A percentile compares a stretch with the other conserved stretches of the same genome.
Conservation (phyloP, 2,888 invertebrate genomes). For the Physocephala rufipes region DNA sequence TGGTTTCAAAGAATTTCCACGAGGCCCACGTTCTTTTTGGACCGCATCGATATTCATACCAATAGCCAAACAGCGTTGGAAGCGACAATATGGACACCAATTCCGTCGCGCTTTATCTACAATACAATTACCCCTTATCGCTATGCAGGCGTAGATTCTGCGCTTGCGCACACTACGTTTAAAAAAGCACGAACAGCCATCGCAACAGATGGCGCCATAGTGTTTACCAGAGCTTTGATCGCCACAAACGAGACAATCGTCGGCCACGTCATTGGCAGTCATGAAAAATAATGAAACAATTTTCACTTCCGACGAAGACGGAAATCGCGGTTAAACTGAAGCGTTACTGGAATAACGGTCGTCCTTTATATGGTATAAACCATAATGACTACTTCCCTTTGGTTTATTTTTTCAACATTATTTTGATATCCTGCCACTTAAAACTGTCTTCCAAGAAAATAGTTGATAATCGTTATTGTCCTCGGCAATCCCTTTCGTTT, state of each 20-base stretch:
- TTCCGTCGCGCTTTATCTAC: conserved; percentile 85
- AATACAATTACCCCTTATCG: conserved; percentile 77
- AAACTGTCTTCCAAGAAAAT: conserved; percentile 3
- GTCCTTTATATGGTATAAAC: conserved; percentile 40
- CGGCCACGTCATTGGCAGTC: conserved; percentile 21
- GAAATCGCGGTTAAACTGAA: conserved; percentile 34
- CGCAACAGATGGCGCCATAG: conserved; percentile 85
- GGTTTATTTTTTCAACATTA: conserved; percentile 1
- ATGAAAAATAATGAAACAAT: conserved; percentile 25
- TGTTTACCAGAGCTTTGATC: conserved; percentile 86
- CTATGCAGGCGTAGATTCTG: conserved; percentile 80
- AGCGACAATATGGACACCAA: conserved; percentile 87
- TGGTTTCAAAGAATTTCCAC: conserved; percentile 54
- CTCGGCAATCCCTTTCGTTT: not conserved
- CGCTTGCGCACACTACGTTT: conserved; percentile 82
- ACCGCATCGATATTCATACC: conserved; percentile 85
- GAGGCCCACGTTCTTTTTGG: conserved; percentile 84
- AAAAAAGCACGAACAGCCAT: conserved; percentile 91
- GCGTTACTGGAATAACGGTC: conserved; percentile 19
- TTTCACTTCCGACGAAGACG: conserved; percentile 30
- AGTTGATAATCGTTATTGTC: not conserved
- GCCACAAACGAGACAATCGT: conserved; percentile 78
- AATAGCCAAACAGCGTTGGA: conserved; percentile 79
- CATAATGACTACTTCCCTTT: not conserved
- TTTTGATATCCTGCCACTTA: conserved; percentile 36